Evolutionary conservation across 2,797 vertebrate species (phyloP).

Genomic region (Hydrolagus colliei): DNA sequence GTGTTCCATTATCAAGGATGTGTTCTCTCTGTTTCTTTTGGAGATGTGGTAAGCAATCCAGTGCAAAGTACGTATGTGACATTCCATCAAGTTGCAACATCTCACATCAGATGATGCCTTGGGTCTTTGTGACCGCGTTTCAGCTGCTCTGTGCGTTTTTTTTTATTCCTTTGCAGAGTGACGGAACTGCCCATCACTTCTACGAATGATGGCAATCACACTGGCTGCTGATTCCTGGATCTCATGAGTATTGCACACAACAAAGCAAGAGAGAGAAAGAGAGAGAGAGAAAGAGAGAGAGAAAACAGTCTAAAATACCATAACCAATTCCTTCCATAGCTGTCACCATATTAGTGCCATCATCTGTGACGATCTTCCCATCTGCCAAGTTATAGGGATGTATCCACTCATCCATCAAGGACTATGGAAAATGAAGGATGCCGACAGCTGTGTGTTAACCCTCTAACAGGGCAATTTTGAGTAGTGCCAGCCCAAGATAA

Average conservation of each 20-base stretch:
- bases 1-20: not conserved
- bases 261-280: not conserved
- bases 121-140: not conserved
- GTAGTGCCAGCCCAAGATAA: not conserved
- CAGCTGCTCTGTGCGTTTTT: not conserved
- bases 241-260: not conserved
- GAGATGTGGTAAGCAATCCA: not conserved
- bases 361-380: not conserved
- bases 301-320: not conserved
- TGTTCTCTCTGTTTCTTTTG: not conserved
- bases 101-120: not conserved
- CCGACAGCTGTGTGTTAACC: constrained; percentile 9
- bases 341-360: not conserved
- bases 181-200: not conserved
- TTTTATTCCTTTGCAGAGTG: not conserved
- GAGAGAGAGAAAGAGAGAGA: not conserved
- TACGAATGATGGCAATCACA: not conserved
- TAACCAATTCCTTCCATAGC: not conserved
- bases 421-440: constrained; percentile 4
- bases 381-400: not conserved
- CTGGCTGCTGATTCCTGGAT: not conserved
- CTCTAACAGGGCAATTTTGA: constrained; percentile 17
- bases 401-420: constrained; percentile 4
- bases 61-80: not conserved
- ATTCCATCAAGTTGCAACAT: not conserved